Evolutionary conservation across 2,888 invertebrate species (phyloP), one percentile per base, ranked within the genome.

Genomic region (Tineola bisselliella): DNA sequence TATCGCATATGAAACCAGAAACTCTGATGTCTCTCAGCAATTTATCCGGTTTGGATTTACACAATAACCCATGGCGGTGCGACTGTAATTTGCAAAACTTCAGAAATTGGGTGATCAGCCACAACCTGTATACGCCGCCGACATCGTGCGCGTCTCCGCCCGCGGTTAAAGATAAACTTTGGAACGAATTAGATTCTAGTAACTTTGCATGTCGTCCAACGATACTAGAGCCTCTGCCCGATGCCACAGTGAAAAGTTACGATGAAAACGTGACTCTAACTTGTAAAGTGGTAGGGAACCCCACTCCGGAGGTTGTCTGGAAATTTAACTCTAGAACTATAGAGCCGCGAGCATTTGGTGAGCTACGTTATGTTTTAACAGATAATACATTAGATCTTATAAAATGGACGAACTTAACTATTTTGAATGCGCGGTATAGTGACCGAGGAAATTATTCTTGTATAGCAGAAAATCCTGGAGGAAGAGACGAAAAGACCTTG

Each of bases 41-140:
- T 71, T 84, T 96, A 62, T 90, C 90, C 25, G 93, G 93, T 61
- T 79, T 97, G 44, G 92, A 92, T 68, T 82, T 96, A 52, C 91
- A 91, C 68, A 91, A 92, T 66, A 97, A 97, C 75, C 93, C 93
- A 0, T 97, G 96, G 96, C 89, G 92, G 62, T 97, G 97, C 76
- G 94, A 96, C 70, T 97, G 97, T 75, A 90, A 92, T 67, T 81
- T 97, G 65, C 91, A 93, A 71, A 88, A 90, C 60, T 94, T 96
- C 67, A 89, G 94, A 44, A 91, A 94, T 70, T 94, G 93, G 90
- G 90, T 91, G 63, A 89, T 93, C 61, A 88, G 89, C 65, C 89
- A 89, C 65, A 94, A 93, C 63, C 84, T 96, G 61, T 93, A 94
- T 70, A 92, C 94, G 11, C 88, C 91, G 8, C 91, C 93, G 1